Conservation (phyloP, 2,888 invertebrate species). For the Tenthredo distinguenda region DNA sequence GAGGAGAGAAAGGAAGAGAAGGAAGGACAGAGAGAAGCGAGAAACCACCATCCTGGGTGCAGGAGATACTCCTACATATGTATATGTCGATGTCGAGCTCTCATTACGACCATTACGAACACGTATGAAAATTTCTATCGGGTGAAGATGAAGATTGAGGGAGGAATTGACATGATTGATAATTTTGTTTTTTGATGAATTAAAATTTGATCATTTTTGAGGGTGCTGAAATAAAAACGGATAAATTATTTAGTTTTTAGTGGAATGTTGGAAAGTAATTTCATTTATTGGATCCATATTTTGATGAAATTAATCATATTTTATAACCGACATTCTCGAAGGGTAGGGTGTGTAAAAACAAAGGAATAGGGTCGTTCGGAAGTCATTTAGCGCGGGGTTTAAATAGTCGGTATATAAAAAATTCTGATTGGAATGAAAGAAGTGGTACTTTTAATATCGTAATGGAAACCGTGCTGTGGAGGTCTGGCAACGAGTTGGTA, state of each 20-base stretch:
- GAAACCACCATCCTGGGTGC: background rate
- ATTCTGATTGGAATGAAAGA: constrained; percentile 40
- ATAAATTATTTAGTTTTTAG: background rate
- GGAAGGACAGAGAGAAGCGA: background rate
- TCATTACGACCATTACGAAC: background rate
- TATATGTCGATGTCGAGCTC: background rate
- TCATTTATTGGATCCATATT: background rate
- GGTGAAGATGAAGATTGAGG: too few relatives aligned
- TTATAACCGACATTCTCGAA: constrained; percentile 13
- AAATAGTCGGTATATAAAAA: background rate
- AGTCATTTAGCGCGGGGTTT: constrained; percentile 12
- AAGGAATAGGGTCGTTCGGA: constrained; percentile 36
- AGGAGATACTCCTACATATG: background rate
- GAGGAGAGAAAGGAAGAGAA: too few relatives aligned
- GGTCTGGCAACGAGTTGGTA: constrained; percentile 35
- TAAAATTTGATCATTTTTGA: background rate
- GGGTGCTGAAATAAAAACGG: background rate
- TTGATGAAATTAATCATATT: constrained; percentile 1
- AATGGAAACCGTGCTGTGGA: constrained; percentile 32
- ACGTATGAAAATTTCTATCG: background rate
- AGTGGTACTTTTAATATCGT: constrained; percentile 50
- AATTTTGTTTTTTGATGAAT: background rate
- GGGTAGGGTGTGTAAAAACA: constrained; percentile 8
- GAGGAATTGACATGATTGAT: background rate
- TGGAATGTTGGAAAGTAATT: background rate